Evolutionary conservation across 2,797 vertebrate genomes (phyloP), one percentile per base, ranked within the genome.

Genomic region (Neostethus bicornis): DNA sequence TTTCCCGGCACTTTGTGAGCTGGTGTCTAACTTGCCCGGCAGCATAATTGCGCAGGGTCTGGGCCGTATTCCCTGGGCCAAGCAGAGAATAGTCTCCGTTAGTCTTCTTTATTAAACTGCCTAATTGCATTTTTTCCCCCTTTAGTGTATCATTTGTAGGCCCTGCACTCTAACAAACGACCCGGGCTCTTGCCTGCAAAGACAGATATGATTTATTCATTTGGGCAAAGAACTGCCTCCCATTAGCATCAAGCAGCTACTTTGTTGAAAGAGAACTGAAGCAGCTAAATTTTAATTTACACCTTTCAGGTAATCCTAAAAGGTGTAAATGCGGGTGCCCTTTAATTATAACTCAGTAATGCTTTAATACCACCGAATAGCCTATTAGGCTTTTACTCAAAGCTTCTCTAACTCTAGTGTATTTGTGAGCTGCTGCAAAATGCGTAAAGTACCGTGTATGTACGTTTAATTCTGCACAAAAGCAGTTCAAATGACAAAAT

Each of bases 41-140:
- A 69, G 45, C 57, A 23, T 81, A 89, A 89, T 85, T 85, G 83
- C 69, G 63, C 66, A 26, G 52, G 65, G 48, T 66, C 68, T 58
- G 39, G 70, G 66, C 67, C 59, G 59, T 73, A 87, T 82, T 88
- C 85, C 83, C 80, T 26, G 71, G 63, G 76, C 68, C 73, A 69
- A 73, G 62, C 39, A 35, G 41, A 53, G 41, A 45, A 61, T 64
- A 64, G 73, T 60, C 64, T 85, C 81, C 26, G 68, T 83, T 83
- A 75, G 75, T 81, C 73, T 82, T 81, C 67, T 83, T 88, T 87
- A 88, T 90, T 90, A 90, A 90, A 87, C 77, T 48, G 65, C 75
- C 75, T 86, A 90, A 90, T 90, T 92, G 86, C 74, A 83, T 89
- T 91, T 88, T 82, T 63, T n/a, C n/a, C 41, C 60, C 76, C 66